Evolutionary conservation across 2,888 invertebrate genomes (phyloP), one percentile per base, ranked within the genome.

Genomic region (Danaus chrysippus): DNA sequence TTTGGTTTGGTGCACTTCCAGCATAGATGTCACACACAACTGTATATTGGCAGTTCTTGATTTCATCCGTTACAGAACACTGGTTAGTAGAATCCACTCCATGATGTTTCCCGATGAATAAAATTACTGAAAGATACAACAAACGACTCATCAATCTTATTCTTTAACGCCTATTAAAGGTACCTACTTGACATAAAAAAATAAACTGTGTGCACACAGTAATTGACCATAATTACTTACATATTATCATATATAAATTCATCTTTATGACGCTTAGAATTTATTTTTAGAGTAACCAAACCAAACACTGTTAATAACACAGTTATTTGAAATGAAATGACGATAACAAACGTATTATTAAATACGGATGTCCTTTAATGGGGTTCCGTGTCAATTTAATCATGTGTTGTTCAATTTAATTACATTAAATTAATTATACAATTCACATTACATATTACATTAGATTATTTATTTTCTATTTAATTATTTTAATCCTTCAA

Each of bases 1-100:
- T 63, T 0, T 79, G 78, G n/a, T 73, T 75, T 10, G 55, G 11
- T 0, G 76, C 72, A 34, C 71, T 69, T 12, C 82, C 79, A 1
- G 87, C 72, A 55, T 72, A 73, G 1, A 5, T 57, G 1, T 69
- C 62, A 59, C 89, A 89, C 1, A 62, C 41, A 9, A 89, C 68
- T 0, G 76, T 78, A 43, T 83, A 87, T n/a, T 61, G 68, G 61
- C 87, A 86, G n/a, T 44, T 64, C 46, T 58, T 65, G 5, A 42
- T n/a, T 42, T 58, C 10, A 57, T 75, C 69, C 56, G 60, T 54
- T 1, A 77, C 61, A 0, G 43, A 52, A 60, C 86, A 86, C 0
- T 43, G 42, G 0, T 73, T 72, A 5, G 77, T 74, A 55, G 64
- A 46, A 42, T 11, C 34, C 9, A 62, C 55, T 1, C 59, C 19